Evolutionary conservation across 2,888 invertebrate genomes (phyloP).

Genomic region (Sinhomidia bicolor): DNA sequence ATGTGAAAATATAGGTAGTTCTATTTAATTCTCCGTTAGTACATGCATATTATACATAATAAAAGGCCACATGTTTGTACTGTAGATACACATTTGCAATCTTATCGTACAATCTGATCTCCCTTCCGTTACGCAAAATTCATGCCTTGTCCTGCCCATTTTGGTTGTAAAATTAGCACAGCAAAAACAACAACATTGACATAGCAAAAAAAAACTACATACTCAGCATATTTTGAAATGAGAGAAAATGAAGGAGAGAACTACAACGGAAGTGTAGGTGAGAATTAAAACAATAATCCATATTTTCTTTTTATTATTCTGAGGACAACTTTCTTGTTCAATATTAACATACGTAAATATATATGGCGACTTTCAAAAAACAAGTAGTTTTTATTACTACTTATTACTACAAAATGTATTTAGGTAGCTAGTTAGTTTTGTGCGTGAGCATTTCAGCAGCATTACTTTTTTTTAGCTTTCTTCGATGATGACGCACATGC

Average conservation of each 20-base stretch:
- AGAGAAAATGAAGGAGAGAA: neutral
- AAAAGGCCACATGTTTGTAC: too few species aligned
- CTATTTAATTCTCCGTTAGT: too few species aligned
- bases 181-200: neutral
- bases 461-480: neutral
- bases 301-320: neutral
- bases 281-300: conserved; percentile 1
- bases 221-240: neutral
- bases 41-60: too few species aligned
- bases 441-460: neutral
- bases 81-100: too few species aligned
- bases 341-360: too few species aligned
- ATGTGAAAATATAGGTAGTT: too few species aligned
- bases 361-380: neutral
- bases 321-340: conserved; percentile 10
- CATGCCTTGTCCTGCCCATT: neutral
- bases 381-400: neutral
- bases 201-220: neutral
- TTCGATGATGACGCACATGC: too few species aligned
- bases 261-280: neutral
- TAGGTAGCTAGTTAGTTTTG: neutral
- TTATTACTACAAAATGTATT: conserved; percentile 11
- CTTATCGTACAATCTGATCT: conserved; percentile 49
- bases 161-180: neutral
- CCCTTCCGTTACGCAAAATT: conserved; percentile 27